phyloP scores from a whole-genome alignment of 2,113 vertebrate species.

The Labeo rohita region DNA sequence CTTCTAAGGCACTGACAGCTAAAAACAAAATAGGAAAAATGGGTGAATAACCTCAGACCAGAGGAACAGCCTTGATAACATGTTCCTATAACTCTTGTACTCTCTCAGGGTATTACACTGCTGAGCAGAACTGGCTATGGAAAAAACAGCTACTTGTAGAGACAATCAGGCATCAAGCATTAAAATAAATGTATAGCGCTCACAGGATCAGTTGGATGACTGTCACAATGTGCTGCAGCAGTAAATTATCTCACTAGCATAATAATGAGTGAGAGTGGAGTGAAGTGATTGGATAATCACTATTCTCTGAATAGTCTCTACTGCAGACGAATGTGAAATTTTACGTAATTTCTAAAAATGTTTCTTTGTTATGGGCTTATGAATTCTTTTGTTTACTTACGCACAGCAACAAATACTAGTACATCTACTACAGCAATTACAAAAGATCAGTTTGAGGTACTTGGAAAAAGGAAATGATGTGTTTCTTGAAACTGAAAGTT shows the following conservation, averaged over 20 bases:
- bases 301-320: background rate
- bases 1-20: constrained; percentile 31
- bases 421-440: background rate
- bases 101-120: constrained; percentile 33
- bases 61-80: constrained; percentile 28
- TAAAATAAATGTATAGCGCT: background rate
- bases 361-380: background rate
- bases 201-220: background rate
- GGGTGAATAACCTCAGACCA: constrained; percentile 34
- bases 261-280: background rate
- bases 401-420: background rate
- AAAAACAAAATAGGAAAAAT: constrained; percentile 44
- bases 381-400: background rate
- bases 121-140: background rate
- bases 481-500: background rate
- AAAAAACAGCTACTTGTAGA: constrained; percentile 4
- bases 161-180: constrained; percentile 1
- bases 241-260: background rate
- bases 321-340: background rate
- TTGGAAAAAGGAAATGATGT: background rate
- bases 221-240: background rate
- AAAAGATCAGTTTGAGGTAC: background rate
- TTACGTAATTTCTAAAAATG: background rate
- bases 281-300: background rate
- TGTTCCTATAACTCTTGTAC: constrained; percentile 6